Evolutionary conservation across 2,113 vertebrate species (phyloP), one percentile per base, ranked within the genome.

Genomic region (Callithrix jacchus): DNA sequence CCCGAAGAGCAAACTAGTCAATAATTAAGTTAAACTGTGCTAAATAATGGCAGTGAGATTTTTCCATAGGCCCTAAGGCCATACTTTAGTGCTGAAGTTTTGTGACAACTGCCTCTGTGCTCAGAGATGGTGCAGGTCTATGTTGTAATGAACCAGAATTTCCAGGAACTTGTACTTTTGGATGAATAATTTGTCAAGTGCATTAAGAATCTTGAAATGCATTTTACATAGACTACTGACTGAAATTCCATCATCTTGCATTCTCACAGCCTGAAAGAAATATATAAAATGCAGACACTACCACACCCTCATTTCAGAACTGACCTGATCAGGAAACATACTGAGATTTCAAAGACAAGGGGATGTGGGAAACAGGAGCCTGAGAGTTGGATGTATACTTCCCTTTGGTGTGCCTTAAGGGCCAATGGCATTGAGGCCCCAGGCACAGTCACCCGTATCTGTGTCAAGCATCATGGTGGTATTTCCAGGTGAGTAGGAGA

Each of bases 1-100:
- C 35, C 18, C 70, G 61, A 82, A 80, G 37, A 52, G 71, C 61
- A 85, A 87, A 87, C 64, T 40, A 52, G 66, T 71, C 81, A 94
- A 94, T 96, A 95, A 89, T 92, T 87, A 96, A 82, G 81, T 30
- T 64, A 32, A 64, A 13, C 30, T 32, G 32, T 91, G 87, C 80
- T 96, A 68, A 96, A 87, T 81, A 77, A 76, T 14, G 84, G 70
- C 81, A 81, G 13, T 82, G 81, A 91, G n/a, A 79, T 37, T 86
- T 73, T 95, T 95, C 66, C 93, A 14, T 47, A 64, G 42, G 87
- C 54, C 76, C 56, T n/a, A 23, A 86, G 68, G 47, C 42, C 58
- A 37, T 66, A 30, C n/a, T 89, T 94, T 45, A 52, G 5, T 88
- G 64, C 45, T 90, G 74, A 96, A 8, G 27, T 80, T 91, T 87